These are phyloP conservation scores for Teinopalpus imperialis DNA, from an alignment of 2,888 invertebrate species.

Conservation along the genomic window DNA sequence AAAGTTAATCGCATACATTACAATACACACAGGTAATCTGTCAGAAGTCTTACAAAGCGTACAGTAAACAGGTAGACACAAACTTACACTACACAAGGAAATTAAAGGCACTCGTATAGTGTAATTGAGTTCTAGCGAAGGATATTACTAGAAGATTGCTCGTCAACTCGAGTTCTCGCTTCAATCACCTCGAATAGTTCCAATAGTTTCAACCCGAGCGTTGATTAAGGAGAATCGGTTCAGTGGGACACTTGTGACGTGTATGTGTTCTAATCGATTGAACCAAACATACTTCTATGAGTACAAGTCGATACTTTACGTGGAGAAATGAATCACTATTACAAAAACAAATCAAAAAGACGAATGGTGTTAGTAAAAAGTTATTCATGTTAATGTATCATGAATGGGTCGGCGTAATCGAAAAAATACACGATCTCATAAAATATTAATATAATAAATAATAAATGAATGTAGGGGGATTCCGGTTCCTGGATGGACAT, in stretches of 20 bases:
- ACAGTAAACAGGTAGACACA: slow-evolving; percentile 22
- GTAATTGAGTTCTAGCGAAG: slow-evolving; percentile 75
- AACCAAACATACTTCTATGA: slow-evolving; percentile 11
- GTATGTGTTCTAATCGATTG: slow-evolving; percentile 41
- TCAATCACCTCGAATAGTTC: slow-evolving; percentile 66
- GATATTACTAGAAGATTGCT: slow-evolving; percentile 80
- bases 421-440: too few species aligned
- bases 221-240: slow-evolving; percentile 77
- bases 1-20: too few species aligned
- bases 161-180: slow-evolving; percentile 69
- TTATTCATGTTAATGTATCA: too few species aligned
- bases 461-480: too few species aligned
- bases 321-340: too few species aligned
- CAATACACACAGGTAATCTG: not conserved
- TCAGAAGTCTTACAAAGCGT: slow-evolving; percentile 7
- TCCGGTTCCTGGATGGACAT: too few species aligned
- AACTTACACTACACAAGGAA: slow-evolving; percentile 53
- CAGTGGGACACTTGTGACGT: slow-evolving; percentile 62
- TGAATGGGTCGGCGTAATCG: too few species aligned
- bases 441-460: too few species aligned
- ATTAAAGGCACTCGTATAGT: slow-evolving; percentile 64
- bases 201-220: slow-evolving; percentile 64
- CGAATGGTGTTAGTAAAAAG: too few species aligned
- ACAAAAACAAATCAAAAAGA: too few species aligned
- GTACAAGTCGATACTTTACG: slow-evolving; percentile 6